Conservation (phyloP, 1,140 invertebrate genomes). For the Rhopalosiphum maidis region DNA sequence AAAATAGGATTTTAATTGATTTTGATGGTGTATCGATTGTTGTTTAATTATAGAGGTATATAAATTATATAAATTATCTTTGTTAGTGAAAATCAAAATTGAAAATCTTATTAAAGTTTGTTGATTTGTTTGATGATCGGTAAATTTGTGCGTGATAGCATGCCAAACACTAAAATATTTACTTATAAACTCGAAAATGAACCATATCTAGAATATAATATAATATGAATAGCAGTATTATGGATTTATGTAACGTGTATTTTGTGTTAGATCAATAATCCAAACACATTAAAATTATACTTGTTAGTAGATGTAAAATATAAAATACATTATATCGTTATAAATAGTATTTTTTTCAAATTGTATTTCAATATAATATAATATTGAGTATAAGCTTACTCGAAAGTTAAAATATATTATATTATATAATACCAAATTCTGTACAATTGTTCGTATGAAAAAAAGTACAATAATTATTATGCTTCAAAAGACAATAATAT, state of each 20-base stretch:
- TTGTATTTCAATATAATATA: background rate
- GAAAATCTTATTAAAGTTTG: background rate
- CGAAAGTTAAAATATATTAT: too few relatives aligned
- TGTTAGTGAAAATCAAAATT: background rate
- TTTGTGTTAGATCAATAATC: background rate
- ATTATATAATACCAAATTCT: background rate
- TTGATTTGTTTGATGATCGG: background rate
- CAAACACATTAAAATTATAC: background rate
- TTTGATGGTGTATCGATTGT: background rate
- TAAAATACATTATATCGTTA: background rate
- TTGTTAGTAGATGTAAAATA: background rate
- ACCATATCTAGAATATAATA: background rate
- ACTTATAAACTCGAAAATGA: background rate
- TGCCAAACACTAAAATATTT: background rate
- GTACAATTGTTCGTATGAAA: background rate
- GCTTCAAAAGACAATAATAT: background rate
- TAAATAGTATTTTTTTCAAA: too few relatives aligned
- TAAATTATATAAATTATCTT: too few relatives aligned
- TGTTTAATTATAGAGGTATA: background rate
- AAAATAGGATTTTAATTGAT: background rate
- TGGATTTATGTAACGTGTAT: background rate
- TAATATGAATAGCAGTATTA: background rate
- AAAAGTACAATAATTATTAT: background rate
- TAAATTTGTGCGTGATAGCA: background rate
- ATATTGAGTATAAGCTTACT: too few relatives aligned